These are phyloP conservation scores for Corythaeola cristata DNA, from an alignment of 2,113 vertebrate species.

Conservation along the genomic window DNA sequence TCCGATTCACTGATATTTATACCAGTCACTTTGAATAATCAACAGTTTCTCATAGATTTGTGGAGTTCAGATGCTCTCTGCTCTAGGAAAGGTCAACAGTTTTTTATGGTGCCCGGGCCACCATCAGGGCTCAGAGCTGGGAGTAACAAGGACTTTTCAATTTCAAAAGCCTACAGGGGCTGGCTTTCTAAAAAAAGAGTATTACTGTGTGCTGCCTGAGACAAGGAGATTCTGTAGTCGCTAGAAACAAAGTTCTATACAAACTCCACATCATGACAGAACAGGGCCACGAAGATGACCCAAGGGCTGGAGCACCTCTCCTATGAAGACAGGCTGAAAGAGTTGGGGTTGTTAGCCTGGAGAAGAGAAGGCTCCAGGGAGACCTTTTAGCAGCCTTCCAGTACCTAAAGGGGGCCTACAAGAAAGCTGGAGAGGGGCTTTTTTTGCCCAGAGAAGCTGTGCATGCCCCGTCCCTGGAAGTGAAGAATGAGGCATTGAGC, in stretches of 20 bases:
- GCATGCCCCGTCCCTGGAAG: no score
- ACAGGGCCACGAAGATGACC: not conserved
- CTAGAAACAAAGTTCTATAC: not conserved
- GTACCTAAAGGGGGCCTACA: no score
- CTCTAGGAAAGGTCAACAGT: not conserved
- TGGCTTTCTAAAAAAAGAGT: not conserved
- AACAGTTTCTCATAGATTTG: not conserved
- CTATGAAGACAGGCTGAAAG: no score
- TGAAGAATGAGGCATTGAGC: no score
- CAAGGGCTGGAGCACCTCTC: no score
- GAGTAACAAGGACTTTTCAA: not conserved
- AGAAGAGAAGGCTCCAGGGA: no score
- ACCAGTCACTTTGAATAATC: not conserved
- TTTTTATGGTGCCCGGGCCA: not conserved
- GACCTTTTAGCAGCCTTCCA: no score
- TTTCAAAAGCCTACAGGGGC: not conserved
- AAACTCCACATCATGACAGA: not conserved
- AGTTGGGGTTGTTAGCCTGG: no score
- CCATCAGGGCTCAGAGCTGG: not conserved
- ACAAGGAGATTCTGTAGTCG: not conserved
- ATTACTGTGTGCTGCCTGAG: rapidly evolving
- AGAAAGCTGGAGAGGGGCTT: no score
- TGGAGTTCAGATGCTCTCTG: not conserved
- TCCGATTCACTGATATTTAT: not conserved
- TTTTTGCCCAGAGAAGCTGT: no score